Percentiles rank a stretch among this genome's conserved stretches.
Conservation (phyloP, 2,888 invertebrate genomes). For the Agrypnus murinus region DNA sequence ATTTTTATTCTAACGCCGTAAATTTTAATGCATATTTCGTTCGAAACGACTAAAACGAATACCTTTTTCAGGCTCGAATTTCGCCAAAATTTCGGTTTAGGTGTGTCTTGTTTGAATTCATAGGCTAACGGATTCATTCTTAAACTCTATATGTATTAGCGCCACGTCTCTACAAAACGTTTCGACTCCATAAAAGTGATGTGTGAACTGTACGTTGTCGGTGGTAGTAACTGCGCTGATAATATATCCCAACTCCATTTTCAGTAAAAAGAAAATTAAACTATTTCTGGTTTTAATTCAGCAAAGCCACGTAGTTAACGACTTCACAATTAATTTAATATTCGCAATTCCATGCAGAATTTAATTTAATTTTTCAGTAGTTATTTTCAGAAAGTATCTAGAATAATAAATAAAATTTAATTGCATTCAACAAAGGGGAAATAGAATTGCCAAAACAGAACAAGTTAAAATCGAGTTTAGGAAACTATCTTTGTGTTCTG, state of each 20-base stretch:
- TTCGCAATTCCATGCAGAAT: no score
- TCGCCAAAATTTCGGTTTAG: constrained; percentile 4
- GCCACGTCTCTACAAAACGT: constrained; percentile 42
- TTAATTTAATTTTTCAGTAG: no score
- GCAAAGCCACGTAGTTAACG: no score
- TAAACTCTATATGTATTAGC: constrained; percentile 36
- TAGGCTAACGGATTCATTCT: constrained; percentile 38
- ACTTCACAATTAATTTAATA: no score
- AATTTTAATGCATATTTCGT: constrained; percentile 37
- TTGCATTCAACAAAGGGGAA: no score
- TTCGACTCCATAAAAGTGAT: constrained; percentile 45
- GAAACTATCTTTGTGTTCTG: no score
- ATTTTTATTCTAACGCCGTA: constrained; percentile 47
- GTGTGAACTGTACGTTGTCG: constrained; percentile 44
- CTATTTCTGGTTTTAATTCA: background rate
- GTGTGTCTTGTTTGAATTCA: constrained; percentile 35
- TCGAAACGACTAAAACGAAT: background rate
- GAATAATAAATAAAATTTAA: no score
- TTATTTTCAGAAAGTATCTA: no score
- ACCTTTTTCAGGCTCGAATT: constrained; percentile 20
- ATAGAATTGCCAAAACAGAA: no score
- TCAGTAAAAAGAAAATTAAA: constrained; percentile 23
- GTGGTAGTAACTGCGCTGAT: constrained; percentile 32
- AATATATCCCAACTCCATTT: constrained; percentile 27
- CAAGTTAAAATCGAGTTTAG: no score